A percentile compares a stretch with the other conserved stretches of the same genome.
Conservation (phyloP, 2,888 invertebrate species). For the Emmelina monodactyla region DNA sequence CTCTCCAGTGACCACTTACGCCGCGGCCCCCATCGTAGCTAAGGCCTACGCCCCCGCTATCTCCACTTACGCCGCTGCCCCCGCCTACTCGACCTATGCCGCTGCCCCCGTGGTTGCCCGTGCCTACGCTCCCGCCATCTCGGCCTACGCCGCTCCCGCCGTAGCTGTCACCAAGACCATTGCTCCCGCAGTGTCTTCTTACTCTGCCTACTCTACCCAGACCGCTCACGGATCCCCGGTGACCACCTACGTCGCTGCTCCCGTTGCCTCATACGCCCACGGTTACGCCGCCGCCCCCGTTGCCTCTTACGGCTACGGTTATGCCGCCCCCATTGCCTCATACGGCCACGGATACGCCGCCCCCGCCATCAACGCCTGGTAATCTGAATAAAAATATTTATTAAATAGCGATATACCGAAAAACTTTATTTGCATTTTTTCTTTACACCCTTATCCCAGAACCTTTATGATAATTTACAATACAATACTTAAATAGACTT, state of each 20-base stretch:
- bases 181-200: slow-evolving; percentile 20
- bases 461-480: too few relatives aligned
- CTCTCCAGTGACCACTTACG: slow-evolving; percentile 32
- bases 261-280: slow-evolving; percentile 10
- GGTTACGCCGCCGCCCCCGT: slow-evolving; percentile 14
- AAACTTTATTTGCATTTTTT: too few relatives aligned
- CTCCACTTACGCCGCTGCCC: slow-evolving; percentile 40
- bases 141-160: slow-evolving; percentile 24
- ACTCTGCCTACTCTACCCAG: slow-evolving; percentile 21
- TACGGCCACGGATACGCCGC: slow-evolving; percentile 17
- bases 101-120: slow-evolving; percentile 26
- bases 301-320: slow-evolving; percentile 8
- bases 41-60: slow-evolving; percentile 34
- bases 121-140: slow-evolving; percentile 16
- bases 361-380: too few relatives aligned
- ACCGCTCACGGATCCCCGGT: slow-evolving; percentile 27
- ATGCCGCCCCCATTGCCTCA: slow-evolving; percentile 13
- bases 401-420: too few relatives aligned
- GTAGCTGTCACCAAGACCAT: slow-evolving; percentile 29
- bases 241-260: slow-evolving; percentile 12
- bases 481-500: too few relatives aligned
- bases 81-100: slow-evolving; percentile 27
- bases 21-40: slow-evolving; percentile 31
- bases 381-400: too few relatives aligned
- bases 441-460: too few relatives aligned